These are phyloP conservation scores for Melanotus villosus DNA, from an alignment of 2,888 invertebrate species.

Conservation along the genomic window DNA sequence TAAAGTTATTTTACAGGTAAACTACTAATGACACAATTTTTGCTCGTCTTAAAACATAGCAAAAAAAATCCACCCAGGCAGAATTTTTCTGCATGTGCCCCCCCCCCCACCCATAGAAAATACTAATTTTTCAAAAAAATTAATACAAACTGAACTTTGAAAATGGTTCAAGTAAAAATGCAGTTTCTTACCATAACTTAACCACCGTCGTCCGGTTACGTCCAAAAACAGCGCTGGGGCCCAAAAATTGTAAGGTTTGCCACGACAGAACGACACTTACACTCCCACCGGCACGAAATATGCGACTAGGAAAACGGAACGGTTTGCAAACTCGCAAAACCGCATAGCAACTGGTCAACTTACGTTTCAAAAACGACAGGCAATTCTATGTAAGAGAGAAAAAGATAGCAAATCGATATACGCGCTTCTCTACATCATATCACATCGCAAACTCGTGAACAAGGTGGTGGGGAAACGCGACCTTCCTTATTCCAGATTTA, in stretches of 20 bases:
- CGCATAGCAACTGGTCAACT: conserved; percentile 47
- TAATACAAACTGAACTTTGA: no score
- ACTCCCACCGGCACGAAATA: conserved; percentile 36
- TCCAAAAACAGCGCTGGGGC: conserved; percentile 14
- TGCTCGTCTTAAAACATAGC: no score
- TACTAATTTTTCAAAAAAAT: no score
- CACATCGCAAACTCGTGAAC: conserved; percentile 50
- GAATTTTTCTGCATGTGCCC: not conserved
- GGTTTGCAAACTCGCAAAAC: conserved; percentile 47
- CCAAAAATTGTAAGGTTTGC: conserved; percentile 33
- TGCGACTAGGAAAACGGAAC: conserved; percentile 44
- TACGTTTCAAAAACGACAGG: conserved; percentile 24
- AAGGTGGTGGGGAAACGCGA: conserved; percentile 49
- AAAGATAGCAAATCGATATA: conserved; percentile 30
- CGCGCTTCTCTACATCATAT: conserved; percentile 27
- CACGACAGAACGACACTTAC: conserved; percentile 35
- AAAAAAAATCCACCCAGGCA: no score
- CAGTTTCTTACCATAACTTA: not conserved
- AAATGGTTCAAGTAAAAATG: no score
- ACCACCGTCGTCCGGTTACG: not conserved
- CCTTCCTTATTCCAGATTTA: conserved; percentile 50
- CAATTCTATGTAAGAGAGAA: conserved; percentile 22
- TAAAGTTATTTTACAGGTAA: conserved; percentile 6
- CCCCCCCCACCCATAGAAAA: not conserved
- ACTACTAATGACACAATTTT: no score